Percentiles rank a stretch among this genome's conserved stretches.
These are phyloP conservation scores for Drosophila sulfurigaster DNA, from an alignment of 1,140 invertebrate species.

Conservation along the genomic window DNA sequence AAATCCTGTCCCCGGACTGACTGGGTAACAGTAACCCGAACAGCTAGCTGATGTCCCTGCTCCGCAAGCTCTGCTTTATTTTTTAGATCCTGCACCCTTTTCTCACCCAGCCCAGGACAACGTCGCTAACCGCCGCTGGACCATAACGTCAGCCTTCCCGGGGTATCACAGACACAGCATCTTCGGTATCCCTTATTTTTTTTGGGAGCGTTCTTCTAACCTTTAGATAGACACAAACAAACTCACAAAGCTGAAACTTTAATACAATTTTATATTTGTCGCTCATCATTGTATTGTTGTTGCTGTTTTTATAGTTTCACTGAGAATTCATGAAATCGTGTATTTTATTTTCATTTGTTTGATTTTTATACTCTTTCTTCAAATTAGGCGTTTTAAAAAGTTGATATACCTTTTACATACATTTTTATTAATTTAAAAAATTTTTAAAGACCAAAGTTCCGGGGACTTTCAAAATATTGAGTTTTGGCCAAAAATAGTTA, in stretches of 20 bases:
- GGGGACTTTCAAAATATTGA: no score
- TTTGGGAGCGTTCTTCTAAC: background rate
- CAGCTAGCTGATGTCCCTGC: constrained; percentile 1
- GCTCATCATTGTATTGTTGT: constrained; percentile 29
- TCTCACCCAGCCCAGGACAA: background rate
- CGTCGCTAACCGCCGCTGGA: constrained; percentile 25
- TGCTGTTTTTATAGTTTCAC: constrained; percentile 10
- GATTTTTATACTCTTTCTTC: constrained; percentile 7
- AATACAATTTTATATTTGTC: constrained; percentile 43
- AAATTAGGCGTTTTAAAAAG: background rate
- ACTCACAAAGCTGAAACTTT: constrained; percentile 2
- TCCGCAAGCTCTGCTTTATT: constrained; percentile 3
- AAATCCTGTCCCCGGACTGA: constrained; percentile 63
- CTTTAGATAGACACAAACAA: background rate
- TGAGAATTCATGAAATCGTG: constrained; percentile 4
- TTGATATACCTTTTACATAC: background rate
- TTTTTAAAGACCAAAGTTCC: no score
- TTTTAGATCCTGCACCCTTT: constrained; percentile 48
- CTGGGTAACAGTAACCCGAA: constrained; percentile 31
- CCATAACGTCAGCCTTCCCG: constrained; percentile 9
- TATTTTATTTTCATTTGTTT: constrained; percentile 26
- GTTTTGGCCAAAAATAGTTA: no score
- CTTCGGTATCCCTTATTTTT: constrained; percentile 49
- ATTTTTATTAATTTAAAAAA: no score
- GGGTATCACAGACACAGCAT: constrained; percentile 32